These are phyloP conservation scores for Drosophila suboccidentalis DNA, from an alignment of 2,888 invertebrate genomes.

Conservation along the genomic window DNA sequence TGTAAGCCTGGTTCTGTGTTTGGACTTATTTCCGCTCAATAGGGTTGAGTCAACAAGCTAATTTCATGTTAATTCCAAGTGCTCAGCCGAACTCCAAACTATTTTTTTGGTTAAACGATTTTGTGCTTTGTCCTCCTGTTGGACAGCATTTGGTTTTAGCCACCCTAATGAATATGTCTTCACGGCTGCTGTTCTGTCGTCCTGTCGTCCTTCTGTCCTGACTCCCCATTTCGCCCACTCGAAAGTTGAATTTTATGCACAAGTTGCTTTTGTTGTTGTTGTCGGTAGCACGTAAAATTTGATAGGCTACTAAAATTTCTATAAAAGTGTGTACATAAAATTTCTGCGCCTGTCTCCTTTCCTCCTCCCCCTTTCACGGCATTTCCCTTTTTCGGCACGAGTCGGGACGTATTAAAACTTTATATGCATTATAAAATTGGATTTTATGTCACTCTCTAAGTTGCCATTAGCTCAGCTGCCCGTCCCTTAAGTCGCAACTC, in stretches of 20 bases:
- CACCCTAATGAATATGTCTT: constrained; percentile 47
- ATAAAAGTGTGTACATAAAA: constrained; percentile 70
- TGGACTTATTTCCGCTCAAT: constrained; percentile 67
- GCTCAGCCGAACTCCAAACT: constrained; percentile 12
- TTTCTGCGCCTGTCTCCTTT: constrained; percentile 16
- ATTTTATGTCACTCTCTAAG: constrained; percentile 74
- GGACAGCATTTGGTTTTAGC: constrained; percentile 23
- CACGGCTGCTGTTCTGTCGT: constrained; percentile 6
- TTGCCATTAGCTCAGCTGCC: constrained; percentile 59
- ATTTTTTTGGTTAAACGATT: constrained; percentile 9
- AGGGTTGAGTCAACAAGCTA: constrained; percentile 64
- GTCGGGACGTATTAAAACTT: constrained; percentile 67
- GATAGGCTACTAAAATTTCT: constrained; percentile 76
- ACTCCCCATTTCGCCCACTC: constrained; percentile 2
- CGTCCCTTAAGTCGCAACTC: not conserved
- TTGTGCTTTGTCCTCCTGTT: constrained; percentile 2
- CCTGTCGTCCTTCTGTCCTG: constrained; percentile 5
- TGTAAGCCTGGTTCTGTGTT: constrained; percentile 34
- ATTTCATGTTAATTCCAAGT: constrained; percentile 64
- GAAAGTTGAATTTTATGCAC: constrained; percentile 71
- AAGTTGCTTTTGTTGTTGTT: constrained; percentile 48
- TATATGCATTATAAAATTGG: constrained; percentile 79
- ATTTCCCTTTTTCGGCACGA: constrained; percentile 17
- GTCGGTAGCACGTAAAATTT: constrained; percentile 74
- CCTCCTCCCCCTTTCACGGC: constrained; percentile 3